phyloP scores from a whole-genome alignment of 2,113 vertebrate genomes.

The Epinephelus moara region DNA sequence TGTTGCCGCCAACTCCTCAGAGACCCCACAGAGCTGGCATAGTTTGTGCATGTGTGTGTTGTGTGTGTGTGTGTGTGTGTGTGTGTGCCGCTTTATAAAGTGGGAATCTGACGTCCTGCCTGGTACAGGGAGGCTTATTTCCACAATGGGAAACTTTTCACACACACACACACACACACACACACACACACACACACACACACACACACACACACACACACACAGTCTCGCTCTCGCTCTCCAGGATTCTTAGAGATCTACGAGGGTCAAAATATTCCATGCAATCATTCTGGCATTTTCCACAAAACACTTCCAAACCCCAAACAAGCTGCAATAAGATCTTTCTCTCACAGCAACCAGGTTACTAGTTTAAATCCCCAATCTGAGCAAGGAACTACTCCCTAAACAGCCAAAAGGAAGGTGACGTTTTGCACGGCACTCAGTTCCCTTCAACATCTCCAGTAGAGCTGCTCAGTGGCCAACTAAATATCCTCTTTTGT shows the following conservation, averaged over 20 bases:
- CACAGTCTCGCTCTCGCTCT: neutral
- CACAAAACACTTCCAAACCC: slow-evolving; percentile 44
- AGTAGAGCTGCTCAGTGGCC: neutral
- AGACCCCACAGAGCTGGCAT: slow-evolving; percentile 33
- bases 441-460: neutral
- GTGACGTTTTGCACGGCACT: neutral
- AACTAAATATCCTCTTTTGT: neutral
- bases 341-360: slow-evolving; percentile 23
- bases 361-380: neutral
- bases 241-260: slow-evolving; percentile 15
- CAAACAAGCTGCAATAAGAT: slow-evolving; percentile 6
- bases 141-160: slow-evolving; percentile 57
- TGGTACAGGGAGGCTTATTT: slow-evolving; percentile 48
- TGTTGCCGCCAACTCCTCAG: slow-evolving; percentile 35
- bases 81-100: neutral
- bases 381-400: neutral
- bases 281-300: slow-evolving; percentile 52
- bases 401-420: neutral
- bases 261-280: slow-evolving; percentile 32
- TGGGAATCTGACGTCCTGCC: too few species aligned
- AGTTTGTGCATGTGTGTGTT: slow-evolving; percentile 30
- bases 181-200: slow-evolving; percentile 15
- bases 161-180: slow-evolving; percentile 25
- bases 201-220: slow-evolving; percentile 31
- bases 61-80: slow-evolving; percentile 39